These are phyloP conservation scores for Myotis yumanensis DNA, from an alignment of 2,113 vertebrate genomes.

Conservation along the genomic window DNA sequence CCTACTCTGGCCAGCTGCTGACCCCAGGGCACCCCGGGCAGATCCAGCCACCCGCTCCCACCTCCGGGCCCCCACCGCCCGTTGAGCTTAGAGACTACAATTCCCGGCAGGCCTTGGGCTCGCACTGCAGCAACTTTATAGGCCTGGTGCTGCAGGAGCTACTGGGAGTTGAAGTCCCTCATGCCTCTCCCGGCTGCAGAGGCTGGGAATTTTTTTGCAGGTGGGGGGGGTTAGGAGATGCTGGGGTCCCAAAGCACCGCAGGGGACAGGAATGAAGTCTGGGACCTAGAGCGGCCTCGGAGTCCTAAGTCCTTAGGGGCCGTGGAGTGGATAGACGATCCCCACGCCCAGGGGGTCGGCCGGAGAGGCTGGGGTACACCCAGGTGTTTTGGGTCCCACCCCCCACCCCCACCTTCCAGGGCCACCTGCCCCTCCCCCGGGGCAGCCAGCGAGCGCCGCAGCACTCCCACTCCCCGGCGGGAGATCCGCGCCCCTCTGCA, in stretches of 20 bases:
- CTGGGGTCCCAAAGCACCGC: constrained; percentile 62
- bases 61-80: constrained; percentile 39
- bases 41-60: constrained; percentile 52
- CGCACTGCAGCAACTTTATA: neutral
- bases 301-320: neutral
- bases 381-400: constrained; percentile 56
- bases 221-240: neutral
- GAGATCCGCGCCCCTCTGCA: neutral
- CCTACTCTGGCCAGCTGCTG: neutral
- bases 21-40: constrained; percentile 48
- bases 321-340: neutral
- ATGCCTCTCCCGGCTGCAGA: constrained; percentile 61
- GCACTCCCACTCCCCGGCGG: neutral
- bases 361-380: constrained; percentile 26
- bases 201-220: constrained; percentile 36
- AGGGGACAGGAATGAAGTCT: neutral
- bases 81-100: constrained; percentile 60
- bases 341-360: neutral
- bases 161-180: constrained; percentile 73
- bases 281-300: neutral
- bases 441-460: neutral
- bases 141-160: neutral
- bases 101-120: constrained; percentile 57
- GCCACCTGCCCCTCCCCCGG: constrained; percentile 63
- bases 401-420: constrained; percentile 35